These are phyloP conservation scores for Aldabrachelys gigantea DNA, from an alignment of 2,113 vertebrate genomes.

Conservation along the genomic window DNA sequence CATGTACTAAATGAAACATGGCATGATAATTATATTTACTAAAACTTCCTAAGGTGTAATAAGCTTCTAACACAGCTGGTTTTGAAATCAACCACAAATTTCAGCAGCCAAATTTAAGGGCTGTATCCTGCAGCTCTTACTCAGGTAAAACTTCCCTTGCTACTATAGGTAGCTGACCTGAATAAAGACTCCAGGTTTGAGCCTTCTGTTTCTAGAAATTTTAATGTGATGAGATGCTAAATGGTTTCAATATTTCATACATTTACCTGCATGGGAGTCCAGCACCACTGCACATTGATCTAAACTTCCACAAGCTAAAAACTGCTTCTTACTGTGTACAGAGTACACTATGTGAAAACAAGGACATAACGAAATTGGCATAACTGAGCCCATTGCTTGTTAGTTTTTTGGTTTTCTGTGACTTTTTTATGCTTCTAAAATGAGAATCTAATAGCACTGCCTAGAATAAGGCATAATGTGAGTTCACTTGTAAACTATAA, in stretches of 20 bases:
- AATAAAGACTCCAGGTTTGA: constrained; percentile 57
- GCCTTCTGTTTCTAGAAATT: constrained; percentile 67
- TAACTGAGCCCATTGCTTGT: constrained; percentile 54
- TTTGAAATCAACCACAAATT: constrained; percentile 32
- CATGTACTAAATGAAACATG: not conserved
- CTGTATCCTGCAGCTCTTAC: constrained; percentile 36
- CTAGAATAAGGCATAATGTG: constrained; percentile 41
- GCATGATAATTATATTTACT: constrained; percentile 53
- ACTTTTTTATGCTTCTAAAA: constrained; percentile 53
- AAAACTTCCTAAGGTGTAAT: constrained; percentile 26
- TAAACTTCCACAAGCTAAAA: constrained; percentile 63
- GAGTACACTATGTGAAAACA: constrained; percentile 51
- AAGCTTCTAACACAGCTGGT: constrained; percentile 1
- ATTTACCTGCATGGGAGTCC: constrained; percentile 65
- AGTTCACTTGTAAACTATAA: not conserved
- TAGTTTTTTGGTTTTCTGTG: constrained; percentile 60
- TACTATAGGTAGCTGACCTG: constrained; percentile 61
- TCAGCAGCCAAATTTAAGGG: constrained; percentile 49
- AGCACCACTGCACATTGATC: constrained; percentile 49
- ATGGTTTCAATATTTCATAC: constrained; percentile 65
- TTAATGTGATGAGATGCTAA: constrained; percentile 67
- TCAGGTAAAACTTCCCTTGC: not conserved
- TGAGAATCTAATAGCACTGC: not conserved
- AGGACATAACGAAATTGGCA: not conserved
- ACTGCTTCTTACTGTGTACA: constrained; percentile 52